A percentile compares a stretch with the other conserved stretches of the same genome.
phyloP scores from a whole-genome alignment of 2,797 vertebrate genomes.

The Chelon auratus region DNA sequence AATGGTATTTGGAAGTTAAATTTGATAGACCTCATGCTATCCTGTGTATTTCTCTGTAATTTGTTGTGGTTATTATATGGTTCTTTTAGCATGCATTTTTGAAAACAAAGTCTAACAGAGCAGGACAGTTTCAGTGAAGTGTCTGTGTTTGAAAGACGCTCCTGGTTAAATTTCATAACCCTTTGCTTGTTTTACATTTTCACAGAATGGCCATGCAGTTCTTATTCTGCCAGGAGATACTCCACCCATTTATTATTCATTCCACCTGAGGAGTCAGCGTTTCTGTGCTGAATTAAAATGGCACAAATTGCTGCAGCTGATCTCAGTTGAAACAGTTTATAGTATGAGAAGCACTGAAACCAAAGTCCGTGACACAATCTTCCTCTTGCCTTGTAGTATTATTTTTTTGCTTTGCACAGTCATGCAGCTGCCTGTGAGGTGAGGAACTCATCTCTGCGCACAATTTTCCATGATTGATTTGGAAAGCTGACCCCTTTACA shows the following conservation, averaged over 20 bases:
- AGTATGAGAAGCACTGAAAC: background rate
- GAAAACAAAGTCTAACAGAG: conserved; percentile 10
- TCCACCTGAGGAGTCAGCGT: background rate
- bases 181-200: conserved; percentile 30
- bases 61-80: conserved; percentile 24
- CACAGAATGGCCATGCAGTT: background rate
- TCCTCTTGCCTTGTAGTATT: background rate
- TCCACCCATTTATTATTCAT: conserved; percentile 2
- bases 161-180: conserved; percentile 6
- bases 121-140: background rate
- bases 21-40: conserved; percentile 13
- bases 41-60: conserved; percentile 34
- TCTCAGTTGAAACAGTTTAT: conserved; percentile 11
- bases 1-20: conserved; percentile 17
- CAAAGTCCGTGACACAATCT: background rate
- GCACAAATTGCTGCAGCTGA: conserved; percentile 6
- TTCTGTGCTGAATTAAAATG: conserved; percentile 8
- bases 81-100: conserved; percentile 26
- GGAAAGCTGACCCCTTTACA: background rate
- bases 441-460: conserved; percentile 17
- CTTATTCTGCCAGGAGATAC: background rate
- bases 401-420: background rate
- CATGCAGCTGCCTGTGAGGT: conserved; percentile 9
- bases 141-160: conserved; percentile 1
- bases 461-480: background rate